Percentiles rank a stretch among this genome's conserved stretches.
Evolutionary conservation across 2,113 vertebrate genomes (phyloP).

Genomic region (Chaetura pelagica): DNA sequence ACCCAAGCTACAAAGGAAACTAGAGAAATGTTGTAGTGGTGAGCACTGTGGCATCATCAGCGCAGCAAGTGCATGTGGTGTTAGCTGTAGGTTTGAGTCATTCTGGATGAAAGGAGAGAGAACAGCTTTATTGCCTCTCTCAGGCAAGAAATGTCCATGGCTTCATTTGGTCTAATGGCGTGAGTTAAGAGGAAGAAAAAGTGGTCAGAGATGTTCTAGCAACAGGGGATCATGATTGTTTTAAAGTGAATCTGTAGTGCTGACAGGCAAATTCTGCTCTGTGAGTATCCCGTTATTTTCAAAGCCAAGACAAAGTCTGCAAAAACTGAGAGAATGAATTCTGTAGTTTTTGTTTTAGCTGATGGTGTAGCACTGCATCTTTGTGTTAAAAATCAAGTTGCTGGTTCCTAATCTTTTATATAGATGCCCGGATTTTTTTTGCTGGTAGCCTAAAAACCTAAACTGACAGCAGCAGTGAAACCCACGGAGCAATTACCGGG

Average conservation of each 20-base stretch:
- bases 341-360: slow-evolving; percentile 56
- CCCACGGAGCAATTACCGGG: slow-evolving; percentile 35
- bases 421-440: slow-evolving; percentile 64
- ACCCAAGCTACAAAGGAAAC: slow-evolving; percentile 33
- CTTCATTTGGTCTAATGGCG: slow-evolving; percentile 1
- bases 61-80: neutral
- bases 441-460: slow-evolving; percentile 56
- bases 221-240: slow-evolving; percentile 56
- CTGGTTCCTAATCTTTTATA: slow-evolving; percentile 62
- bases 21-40: neutral
- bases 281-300: slow-evolving; percentile 1
- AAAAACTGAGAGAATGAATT: slow-evolving; percentile 17
- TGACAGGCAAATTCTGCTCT: slow-evolving; percentile 20
- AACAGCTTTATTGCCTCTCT: slow-evolving; percentile 7
- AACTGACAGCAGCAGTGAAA: slow-evolving; percentile 40
- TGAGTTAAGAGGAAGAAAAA: slow-evolving; percentile 24
- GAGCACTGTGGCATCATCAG: neutral
- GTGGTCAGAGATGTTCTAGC: neutral
- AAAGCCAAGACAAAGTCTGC: slow-evolving; percentile 45
- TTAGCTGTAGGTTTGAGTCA: slow-evolving; percentile 3
- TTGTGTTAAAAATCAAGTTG: slow-evolving; percentile 68
- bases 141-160: neutral
- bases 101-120: neutral
- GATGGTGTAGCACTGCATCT: slow-evolving; percentile 52
- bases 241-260: slow-evolving; percentile 26